Evolutionary conservation across 92 coral and sea anemone species (phyloP).

Genomic region (Hydrozoanthus gracilis): DNA sequence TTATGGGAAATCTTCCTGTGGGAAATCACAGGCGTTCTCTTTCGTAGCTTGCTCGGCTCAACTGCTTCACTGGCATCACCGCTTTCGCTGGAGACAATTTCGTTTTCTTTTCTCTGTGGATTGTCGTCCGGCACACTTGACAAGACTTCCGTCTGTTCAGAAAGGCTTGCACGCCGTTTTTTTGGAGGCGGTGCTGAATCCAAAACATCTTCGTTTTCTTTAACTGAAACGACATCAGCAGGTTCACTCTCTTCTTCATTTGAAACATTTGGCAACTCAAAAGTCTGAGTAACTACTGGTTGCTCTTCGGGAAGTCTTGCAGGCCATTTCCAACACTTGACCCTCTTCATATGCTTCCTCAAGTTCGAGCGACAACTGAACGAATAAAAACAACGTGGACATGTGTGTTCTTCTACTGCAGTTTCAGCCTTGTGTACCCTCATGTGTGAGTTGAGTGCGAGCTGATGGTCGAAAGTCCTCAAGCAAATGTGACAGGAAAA

Average conservation of each 20-base stretch:
- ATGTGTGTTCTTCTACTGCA: neutral
- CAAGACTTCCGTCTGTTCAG: neutral
- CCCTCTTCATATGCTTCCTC: slow-evolving; percentile 13
- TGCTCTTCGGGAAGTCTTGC: neutral
- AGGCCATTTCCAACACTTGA: neutral
- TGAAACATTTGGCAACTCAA: neutral
- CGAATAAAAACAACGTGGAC: slow-evolving; percentile 2
- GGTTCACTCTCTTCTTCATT: neutral
- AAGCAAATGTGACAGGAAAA: slow-evolving; percentile 11
- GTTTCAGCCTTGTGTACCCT: neutral
- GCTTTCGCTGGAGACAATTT: no score
- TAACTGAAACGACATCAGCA: no score
- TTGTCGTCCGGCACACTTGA: no score
- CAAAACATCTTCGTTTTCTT: no score
- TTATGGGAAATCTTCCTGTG: neutral
- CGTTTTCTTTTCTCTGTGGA: no score
- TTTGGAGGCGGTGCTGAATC: no score
- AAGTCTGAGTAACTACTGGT: neutral
- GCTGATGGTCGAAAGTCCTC: neutral
- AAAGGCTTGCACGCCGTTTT: neutral
- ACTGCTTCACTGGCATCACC: no score
- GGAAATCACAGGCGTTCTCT: neutral
- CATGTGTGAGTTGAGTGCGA: slow-evolving; percentile 38
- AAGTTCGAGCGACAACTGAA: slow-evolving; percentile 29
- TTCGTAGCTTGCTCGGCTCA: no score